Percentiles rank a stretch among this genome's conserved stretches.
phyloP scores from a whole-genome alignment of 2,888 invertebrate genomes.

The Perithous albicinctus region DNA sequence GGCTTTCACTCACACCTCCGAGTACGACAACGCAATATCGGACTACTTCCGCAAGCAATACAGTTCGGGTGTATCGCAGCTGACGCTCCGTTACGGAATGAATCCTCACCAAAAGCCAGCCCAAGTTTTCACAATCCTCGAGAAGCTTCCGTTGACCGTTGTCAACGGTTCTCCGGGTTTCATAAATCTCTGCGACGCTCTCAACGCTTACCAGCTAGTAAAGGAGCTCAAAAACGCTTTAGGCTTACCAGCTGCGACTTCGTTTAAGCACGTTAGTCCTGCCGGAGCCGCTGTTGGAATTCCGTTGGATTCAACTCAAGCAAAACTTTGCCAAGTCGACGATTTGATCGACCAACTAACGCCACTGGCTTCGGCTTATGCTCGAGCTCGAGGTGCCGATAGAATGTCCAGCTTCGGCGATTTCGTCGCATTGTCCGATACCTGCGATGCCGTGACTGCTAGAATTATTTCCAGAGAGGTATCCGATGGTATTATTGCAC shows the following conservation, averaged over 20 bases:
- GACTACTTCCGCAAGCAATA: slow-evolving; percentile 98
- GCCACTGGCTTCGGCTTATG: slow-evolving; percentile 96
- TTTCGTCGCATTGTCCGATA: slow-evolving; percentile 97
- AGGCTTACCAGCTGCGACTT: slow-evolving; percentile 95
- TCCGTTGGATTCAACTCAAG: slow-evolving; percentile 91
- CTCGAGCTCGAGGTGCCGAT: slow-evolving; percentile 98
- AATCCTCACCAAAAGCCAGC: slow-evolving; percentile 99
- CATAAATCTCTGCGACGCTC: slow-evolving; percentile 98
- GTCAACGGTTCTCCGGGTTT: slow-evolving; percentile 98
- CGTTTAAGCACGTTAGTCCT: slow-evolving; percentile 99
- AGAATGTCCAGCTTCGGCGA: slow-evolving; percentile 99
- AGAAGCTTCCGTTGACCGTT: slow-evolving; percentile 93
- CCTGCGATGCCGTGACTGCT: slow-evolving; percentile 96
- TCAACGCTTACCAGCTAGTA: slow-evolving; percentile 99
- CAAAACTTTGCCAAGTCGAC: slow-evolving; percentile 96
- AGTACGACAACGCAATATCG: slow-evolving; percentile 97
- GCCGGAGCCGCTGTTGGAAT: slow-evolving; percentile 98
- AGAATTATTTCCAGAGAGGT: slow-evolving; percentile 96
- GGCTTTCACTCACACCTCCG: slow-evolving; percentile 98
- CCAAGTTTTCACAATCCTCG: slow-evolving; percentile 93
- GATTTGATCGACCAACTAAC: slow-evolving; percentile 91
- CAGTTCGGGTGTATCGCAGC: slow-evolving; percentile 90
- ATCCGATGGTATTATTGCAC: slow-evolving; percentile 99
- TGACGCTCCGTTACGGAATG: slow-evolving; percentile 97
- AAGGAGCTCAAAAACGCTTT: slow-evolving; percentile 93